These are phyloP conservation scores for Lepisosteus osseus DNA, from an alignment of 2,113 vertebrate species.

Conservation along the genomic window DNA sequence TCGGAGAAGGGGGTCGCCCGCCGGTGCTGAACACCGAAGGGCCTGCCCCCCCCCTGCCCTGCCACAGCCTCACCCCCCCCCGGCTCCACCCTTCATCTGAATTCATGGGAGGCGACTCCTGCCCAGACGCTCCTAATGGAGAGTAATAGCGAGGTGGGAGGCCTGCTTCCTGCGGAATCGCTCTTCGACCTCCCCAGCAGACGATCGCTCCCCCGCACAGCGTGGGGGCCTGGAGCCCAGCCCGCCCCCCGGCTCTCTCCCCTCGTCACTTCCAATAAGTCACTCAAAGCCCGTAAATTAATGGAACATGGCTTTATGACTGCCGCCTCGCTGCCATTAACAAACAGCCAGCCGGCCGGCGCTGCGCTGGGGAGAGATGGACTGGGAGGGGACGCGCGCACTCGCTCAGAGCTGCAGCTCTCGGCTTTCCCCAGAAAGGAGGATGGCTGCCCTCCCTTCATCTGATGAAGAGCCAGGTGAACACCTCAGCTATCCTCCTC, in stretches of 20 bases:
- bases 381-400: slow-evolving; percentile 22
- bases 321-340: slow-evolving; percentile 72
- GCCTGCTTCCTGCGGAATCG: no score
- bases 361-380: slow-evolving; percentile 61
- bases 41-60: not conserved
- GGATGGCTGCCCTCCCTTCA: no score
- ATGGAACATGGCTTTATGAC: slow-evolving; percentile 82
- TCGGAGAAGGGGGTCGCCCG: no score
- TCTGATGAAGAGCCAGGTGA: no score
- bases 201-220: no score
- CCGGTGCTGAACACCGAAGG: no score
- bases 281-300: slow-evolving; percentile 83
- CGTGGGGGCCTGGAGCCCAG: slow-evolving; percentile 73
- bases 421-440: not conserved
- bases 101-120: no score
- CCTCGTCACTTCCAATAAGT: slow-evolving; percentile 87
- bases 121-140: no score
- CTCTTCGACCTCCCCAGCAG: no score
- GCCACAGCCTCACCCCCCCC: slow-evolving; percentile 63
- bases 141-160: no score
- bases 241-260: slow-evolving; percentile 39
- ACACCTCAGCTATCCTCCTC: not conserved
- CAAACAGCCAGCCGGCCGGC: slow-evolving; percentile 74
- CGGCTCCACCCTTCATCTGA: slow-evolving; percentile 17
- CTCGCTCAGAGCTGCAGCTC: no score